Percentiles rank a stretch among this genome's conserved stretches.
These are phyloP conservation scores for Metacarcinus magister DNA, from an alignment of 2,888 invertebrate species.

Conservation along the genomic window DNA sequence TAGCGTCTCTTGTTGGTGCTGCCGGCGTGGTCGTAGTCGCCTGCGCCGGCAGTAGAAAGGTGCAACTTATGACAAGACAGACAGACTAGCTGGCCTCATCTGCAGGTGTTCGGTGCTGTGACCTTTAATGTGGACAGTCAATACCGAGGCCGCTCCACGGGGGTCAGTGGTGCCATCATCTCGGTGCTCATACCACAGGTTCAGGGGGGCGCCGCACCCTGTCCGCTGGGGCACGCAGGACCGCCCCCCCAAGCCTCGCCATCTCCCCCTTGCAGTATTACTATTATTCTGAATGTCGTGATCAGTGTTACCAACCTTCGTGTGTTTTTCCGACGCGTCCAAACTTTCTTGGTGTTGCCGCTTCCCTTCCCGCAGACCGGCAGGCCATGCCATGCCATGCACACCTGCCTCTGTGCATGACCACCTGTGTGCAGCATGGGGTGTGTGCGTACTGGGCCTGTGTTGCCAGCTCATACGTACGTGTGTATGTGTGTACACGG, in stretches of 20 bases:
- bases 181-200: background rate
- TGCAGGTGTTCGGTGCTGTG: conserved; percentile 31
- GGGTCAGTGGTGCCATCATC: conserved; percentile 40
- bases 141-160: conserved; percentile 26
- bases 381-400: background rate
- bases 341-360: conserved; percentile 54
- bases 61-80: conserved; percentile 31
- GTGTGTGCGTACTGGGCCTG: background rate
- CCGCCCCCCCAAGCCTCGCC: background rate
- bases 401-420: conserved; percentile 5
- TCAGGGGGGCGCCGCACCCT: background rate
- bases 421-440: background rate
- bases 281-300: conserved; percentile 64
- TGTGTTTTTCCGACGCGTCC: conserved; percentile 51
- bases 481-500: conserved; percentile 8
- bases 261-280: conserved; percentile 38
- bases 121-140: conserved; percentile 42
- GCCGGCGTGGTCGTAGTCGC: background rate
- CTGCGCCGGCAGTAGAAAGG: background rate
- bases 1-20: background rate
- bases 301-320: conserved; percentile 61
- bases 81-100: background rate
- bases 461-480: background rate
- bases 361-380: conserved; percentile 33
- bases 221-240: background rate